A percentile compares a stretch with the other conserved stretches of the same genome.
phyloP scores from a whole-genome alignment of 2,113 vertebrate genomes.

The Pedetes capensis region DNA sequence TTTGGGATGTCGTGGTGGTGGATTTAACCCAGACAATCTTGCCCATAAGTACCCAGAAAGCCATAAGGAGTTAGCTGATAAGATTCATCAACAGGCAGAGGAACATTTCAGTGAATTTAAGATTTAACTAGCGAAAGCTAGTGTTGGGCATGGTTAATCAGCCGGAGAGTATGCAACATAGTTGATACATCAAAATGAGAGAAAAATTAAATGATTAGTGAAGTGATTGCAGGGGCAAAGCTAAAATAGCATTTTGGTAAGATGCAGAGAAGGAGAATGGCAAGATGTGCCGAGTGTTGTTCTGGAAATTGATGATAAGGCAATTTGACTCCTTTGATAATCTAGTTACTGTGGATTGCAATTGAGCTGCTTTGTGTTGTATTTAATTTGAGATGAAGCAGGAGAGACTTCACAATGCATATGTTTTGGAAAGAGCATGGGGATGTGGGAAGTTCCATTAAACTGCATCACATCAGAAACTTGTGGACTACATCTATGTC shows the following conservation, averaged over 20 bases:
- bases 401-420: not conserved
- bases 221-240: not conserved
- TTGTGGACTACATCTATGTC: not conserved
- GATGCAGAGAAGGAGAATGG: not conserved
- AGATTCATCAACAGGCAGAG: not conserved
- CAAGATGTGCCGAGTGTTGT: not conserved
- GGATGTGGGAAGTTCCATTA: not conserved
- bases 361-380: not conserved
- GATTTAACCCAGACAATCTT: not conserved
- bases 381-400: not conserved
- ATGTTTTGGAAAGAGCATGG: not conserved
- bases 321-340: not conserved
- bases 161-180: not conserved
- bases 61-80: not conserved
- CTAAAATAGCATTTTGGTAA: not conserved
- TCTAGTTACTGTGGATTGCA: not conserved
- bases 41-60: not conserved
- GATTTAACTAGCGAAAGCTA: not conserved
- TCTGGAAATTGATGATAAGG: constrained; percentile 3
- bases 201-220: not conserved
- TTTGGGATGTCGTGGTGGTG: not conserved
- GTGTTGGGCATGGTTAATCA: not conserved
- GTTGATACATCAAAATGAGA: not conserved
- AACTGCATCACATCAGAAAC: not conserved
- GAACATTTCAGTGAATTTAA: not conserved